Evolutionary conservation across 1,140 invertebrate species (phyloP), one percentile per base, ranked within the genome.

Genomic region (Drosophila erecta): DNA sequence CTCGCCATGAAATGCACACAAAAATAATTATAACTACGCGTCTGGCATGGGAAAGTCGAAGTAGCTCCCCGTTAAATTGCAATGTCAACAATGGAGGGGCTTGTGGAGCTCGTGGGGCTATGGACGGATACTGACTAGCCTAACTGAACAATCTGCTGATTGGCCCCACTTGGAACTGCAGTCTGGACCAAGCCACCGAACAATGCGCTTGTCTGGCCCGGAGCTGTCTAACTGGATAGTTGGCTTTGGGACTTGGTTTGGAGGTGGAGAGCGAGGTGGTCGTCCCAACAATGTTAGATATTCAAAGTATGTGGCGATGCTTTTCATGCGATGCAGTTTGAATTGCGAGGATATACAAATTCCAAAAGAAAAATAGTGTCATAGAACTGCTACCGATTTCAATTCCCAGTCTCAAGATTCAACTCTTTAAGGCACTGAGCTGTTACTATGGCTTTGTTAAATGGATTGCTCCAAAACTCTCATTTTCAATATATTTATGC

Each of bases 21-120:
- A 73, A 73, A 61, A 73, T 70, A 70, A 65, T 70, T 56, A 73
- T 75, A 75, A 75, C 64, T 57, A 40, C 43, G 50, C 50, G 58
- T 57, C 72, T 75, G 72, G 8, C 72, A 75, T 75, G 72, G 72
- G 72, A 75, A 75, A 75, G 71, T 75, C 71, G 46, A 53, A 65
- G 60, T 47, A 33, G 62, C 51, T 20, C 46, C 65, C 46, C 75
- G 50, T 51, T 54, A 57, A 62, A 62, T 57, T 64, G 60, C 67
- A 72, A 38, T 69, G 62, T 61, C 67, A 73, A 72, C 69, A 59
- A 53, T 60, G 56, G 55, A 17, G 35, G 15, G 24, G 17, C 2
- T 38, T 38, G 24, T 24, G 24, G 24, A 4, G 24, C 8, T 10
- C 10, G 7, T 30, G 20, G 5, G 22, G 49, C 11, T 10, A 15